Percentiles rank a stretch among this genome's conserved stretches.
Conservation (phyloP, 2,888 invertebrate genomes). For the Gonocerus acuteangulatus region DNA sequence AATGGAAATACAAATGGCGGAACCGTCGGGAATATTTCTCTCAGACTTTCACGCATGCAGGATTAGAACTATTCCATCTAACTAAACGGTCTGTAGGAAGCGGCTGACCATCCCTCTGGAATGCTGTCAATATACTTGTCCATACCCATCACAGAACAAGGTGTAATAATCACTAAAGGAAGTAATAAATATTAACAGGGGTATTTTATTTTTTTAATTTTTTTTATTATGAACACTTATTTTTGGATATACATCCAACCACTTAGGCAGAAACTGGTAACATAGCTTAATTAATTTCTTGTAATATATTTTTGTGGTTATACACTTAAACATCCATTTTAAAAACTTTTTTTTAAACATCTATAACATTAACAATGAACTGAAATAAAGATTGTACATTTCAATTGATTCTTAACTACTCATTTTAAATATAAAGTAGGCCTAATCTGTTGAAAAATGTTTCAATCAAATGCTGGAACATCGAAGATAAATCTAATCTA, state of each 20-base stretch:
- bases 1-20: too few relatives aligned
- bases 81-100: too few relatives aligned
- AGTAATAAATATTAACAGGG: too few relatives aligned
- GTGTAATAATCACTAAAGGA: too few relatives aligned
- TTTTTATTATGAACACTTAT: slow-evolving; percentile 22
- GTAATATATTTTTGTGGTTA: not conserved
- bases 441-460: slow-evolving; percentile 3
- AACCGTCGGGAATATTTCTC: too few relatives aligned
- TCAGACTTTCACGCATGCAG: too few relatives aligned
- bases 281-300: not conserved
- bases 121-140: too few relatives aligned
- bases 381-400: not conserved
- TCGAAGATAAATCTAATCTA: not conserved
- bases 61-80: too few relatives aligned
- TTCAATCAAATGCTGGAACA: slow-evolving; percentile 15
- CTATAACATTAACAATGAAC: slow-evolving; percentile 12
- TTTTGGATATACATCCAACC: slow-evolving; percentile 11
- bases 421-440: not conserved
- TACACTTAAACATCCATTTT: not conserved
- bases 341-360: slow-evolving; percentile 7
- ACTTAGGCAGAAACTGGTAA: slow-evolving; percentile 23
- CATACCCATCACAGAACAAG: too few relatives aligned
- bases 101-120: too few relatives aligned
- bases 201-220: too few relatives aligned
- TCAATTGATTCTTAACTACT: slow-evolving; percentile 1